Evolutionary conservation across 2,797 vertebrate species (phyloP), one percentile per base, ranked within the genome.

Genomic region (Danio kyathit): DNA sequence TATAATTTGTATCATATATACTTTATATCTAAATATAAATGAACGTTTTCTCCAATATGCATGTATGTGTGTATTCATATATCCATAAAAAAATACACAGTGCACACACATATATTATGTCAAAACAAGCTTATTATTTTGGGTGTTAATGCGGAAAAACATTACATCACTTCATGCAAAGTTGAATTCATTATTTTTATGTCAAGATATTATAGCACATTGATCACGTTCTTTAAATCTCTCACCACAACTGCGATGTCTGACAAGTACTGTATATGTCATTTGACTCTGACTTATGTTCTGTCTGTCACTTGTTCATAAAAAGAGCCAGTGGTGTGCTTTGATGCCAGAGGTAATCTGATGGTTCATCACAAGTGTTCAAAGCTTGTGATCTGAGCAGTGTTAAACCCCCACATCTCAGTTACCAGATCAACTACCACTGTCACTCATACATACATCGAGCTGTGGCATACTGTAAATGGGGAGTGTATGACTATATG

Each of bases 351-450:
- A 57, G 6, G 71, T 63, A 16, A 73, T 81, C 64, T 80, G 83
- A 79, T 38, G 72, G n/a, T 63, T 64, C 76, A 75, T 72, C 80
- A 81, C 83, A 87, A 87, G 79, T 87, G 86, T 78, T 46, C 46
- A 61, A 75, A 81, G 69, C 38, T 38, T 76, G 81, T 67, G 80
- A 81, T 56, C 77, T 51, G 43, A 57, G 66, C n/a, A 41, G 54
- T 16, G 66, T 70, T 79, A 61, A 71, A 71, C 49, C 54, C 12
- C 54, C 46, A 49, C 12, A 67, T 69, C 73, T 76, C 73, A 14
- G 7, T 54, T 70, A 52, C 46, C 57, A 71, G 2, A 75, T 64
- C 66, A 57, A 41, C 48, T 48, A 44, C 13, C 48, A 7, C 49
- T 57, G 57, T 77, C 49, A 71, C 19, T 56, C 65, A 16, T 49